Conservation (phyloP, 2,888 invertebrate genomes). For the Andrena chrysosceles region DNA sequence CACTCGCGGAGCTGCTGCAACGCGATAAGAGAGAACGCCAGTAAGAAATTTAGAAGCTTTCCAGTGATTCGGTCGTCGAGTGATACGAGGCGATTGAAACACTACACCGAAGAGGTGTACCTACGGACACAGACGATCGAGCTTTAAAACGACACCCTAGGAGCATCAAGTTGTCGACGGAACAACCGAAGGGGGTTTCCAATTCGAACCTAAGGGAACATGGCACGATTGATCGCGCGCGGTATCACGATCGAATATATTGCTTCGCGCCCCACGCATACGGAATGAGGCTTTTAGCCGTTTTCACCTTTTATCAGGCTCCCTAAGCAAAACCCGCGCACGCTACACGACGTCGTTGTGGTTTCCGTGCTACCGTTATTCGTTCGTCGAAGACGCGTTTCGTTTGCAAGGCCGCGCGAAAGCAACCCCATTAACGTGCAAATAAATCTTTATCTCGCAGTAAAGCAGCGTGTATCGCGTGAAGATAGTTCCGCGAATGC, state of each 20-base stretch:
- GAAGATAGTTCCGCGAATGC: background rate
- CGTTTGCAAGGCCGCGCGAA: background rate
- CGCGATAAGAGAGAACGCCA: slow-evolving; percentile 7
- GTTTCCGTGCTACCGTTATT: background rate
- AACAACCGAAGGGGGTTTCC: background rate
- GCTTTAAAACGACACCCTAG: slow-evolving; percentile 2
- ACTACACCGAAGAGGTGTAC: no score
- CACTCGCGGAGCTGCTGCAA: background rate
- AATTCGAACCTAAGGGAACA: background rate
- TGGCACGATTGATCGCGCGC: slow-evolving; percentile 18
- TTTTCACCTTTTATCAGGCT: background rate
- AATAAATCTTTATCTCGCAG: background rate
- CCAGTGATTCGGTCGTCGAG: no score
- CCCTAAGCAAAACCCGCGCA: background rate
- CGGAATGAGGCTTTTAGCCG: background rate
- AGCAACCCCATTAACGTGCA: background rate
- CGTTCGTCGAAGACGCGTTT: background rate
- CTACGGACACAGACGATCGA: background rate
- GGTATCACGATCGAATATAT: slow-evolving; percentile 8
- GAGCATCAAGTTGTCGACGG: slow-evolving; percentile 12
- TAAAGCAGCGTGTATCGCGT: background rate
- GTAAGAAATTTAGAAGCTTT: background rate
- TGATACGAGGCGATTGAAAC: no score
- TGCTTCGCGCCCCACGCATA: slow-evolving; percentile 2
- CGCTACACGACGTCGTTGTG: background rate